A percentile compares a stretch with the other conserved stretches of the same genome.
Evolutionary conservation across 2,888 invertebrate species (phyloP).

Genomic region (Lepidochitona cinerea): DNA sequence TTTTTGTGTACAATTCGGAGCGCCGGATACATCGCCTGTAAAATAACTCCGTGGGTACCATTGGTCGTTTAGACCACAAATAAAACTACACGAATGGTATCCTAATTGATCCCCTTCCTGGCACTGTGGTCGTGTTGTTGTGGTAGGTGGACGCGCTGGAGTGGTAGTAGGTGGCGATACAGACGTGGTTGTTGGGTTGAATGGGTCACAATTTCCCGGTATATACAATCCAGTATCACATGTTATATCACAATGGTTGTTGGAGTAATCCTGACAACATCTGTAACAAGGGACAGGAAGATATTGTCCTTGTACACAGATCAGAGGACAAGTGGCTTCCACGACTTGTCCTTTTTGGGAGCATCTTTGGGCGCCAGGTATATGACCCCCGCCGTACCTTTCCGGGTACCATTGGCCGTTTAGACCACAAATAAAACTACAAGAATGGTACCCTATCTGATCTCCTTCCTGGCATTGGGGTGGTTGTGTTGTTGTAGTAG

Average conservation of each 20-base stretch:
- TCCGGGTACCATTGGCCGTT: background rate
- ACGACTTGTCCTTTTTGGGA: background rate
- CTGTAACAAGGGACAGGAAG: background rate
- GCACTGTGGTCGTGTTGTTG: background rate
- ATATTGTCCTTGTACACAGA: background rate
- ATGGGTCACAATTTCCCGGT: background rate
- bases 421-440: background rate
- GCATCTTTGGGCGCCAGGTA: background rate
- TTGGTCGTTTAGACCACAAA: background rate
- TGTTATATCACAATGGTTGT: background rate
- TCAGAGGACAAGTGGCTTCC: background rate
- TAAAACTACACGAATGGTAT: background rate
- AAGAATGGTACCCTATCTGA: background rate
- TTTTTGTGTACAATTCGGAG: background rate
- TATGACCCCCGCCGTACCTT: no score
- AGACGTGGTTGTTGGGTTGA: background rate
- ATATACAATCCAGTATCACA: background rate
- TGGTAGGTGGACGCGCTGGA: background rate
- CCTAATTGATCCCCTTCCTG: background rate
- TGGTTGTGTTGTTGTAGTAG: background rate
- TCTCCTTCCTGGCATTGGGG: background rate
- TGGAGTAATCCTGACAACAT: background rate
- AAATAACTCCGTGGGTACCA: background rate
- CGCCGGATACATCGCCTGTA: background rate
- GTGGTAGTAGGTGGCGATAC: background rate